phyloP scores from a whole-genome alignment of 2,113 vertebrate genomes.

The Channa argus region DNA sequence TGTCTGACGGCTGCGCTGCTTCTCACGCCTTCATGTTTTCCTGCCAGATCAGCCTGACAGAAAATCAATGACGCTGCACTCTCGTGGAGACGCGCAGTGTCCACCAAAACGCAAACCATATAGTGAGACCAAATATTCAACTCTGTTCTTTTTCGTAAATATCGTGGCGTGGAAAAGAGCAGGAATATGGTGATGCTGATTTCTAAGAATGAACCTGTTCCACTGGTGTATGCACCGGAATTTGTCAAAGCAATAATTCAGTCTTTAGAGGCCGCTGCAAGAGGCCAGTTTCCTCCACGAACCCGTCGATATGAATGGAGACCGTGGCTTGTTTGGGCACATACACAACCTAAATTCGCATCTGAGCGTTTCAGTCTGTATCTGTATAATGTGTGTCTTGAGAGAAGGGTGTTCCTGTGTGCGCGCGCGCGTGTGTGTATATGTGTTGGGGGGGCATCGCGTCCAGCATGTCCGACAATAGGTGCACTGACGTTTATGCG shows the following conservation, averaged over 20 bases:
- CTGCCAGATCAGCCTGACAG: constrained; percentile 64
- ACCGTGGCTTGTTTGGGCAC: neutral
- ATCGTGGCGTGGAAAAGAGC: neutral
- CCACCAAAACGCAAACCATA: neutral
- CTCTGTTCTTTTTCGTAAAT: no score
- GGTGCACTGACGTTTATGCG: constrained; percentile 45
- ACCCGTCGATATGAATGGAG: neutral
- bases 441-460: neutral
- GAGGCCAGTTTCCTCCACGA: neutral
- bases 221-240: constrained; percentile 39
- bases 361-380: no score
- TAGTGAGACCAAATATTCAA: no score
- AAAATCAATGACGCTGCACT: constrained; percentile 76
- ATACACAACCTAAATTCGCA: neutral
- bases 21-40: constrained; percentile 66
- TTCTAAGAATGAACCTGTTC: neutral
- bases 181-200: constrained; percentile 1
- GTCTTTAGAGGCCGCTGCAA: neutral
- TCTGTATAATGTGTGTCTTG: no score
- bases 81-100: constrained; percentile 47
- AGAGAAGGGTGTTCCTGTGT: no score
- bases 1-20: constrained; percentile 48
- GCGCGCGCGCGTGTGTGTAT: neutral
- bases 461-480: constrained; percentile 13
- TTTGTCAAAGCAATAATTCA: constrained; percentile 21